Base-by-base conservation (phyloP, 1,140 invertebrate genomes). In the Saccostrea echinata region DNA sequence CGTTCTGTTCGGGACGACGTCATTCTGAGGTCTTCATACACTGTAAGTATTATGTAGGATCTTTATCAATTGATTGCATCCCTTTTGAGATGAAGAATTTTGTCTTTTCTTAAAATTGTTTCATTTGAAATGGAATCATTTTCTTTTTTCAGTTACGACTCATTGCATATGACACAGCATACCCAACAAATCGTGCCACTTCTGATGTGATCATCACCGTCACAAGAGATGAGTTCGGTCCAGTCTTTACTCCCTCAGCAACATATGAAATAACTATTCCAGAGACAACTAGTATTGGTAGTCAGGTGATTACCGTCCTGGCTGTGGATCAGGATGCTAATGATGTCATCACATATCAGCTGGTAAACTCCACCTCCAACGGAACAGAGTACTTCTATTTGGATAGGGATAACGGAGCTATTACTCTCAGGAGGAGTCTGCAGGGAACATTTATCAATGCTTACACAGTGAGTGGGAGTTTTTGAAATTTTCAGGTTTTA, bases 171-270 rank as follows among this genome's bases (percentile, higher is more conserved):
- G 93, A 93, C 86, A 92, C 85, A 85, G 93, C 92, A 12, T 90
- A 80, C 30, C 93, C 93, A 13, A 55, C 87, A 21, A 85, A 90
- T 24, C 88, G 86, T 30, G 90, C 88, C 57, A 92, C 88, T 6
- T 87, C 91, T 24, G 88, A 86, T 43, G 93, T 93, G 4, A 81
- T 24, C n/a, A 93, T 94, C n/a, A 91, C 80, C 18, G 91, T 94
- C 80, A 89, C 88, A 57, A 83, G 92, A 9, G 95, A 95, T 85
- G 93, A 95, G 85, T 90, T 92, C 64, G 88, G 93, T 3, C 98
- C 98, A 4, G 96, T 97, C 18, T 99, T 98, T 93, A 35, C 27
- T 4, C 85, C 84, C 30, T 27, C 53, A 11, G 83, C 82, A 18
- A 27, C 84, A 0, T 85, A 89, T 21, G 11, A 81, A 33, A 52